Evolutionary conservation across 2,113 vertebrate species (phyloP).

Genomic region (Carlito syrichta): DNA sequence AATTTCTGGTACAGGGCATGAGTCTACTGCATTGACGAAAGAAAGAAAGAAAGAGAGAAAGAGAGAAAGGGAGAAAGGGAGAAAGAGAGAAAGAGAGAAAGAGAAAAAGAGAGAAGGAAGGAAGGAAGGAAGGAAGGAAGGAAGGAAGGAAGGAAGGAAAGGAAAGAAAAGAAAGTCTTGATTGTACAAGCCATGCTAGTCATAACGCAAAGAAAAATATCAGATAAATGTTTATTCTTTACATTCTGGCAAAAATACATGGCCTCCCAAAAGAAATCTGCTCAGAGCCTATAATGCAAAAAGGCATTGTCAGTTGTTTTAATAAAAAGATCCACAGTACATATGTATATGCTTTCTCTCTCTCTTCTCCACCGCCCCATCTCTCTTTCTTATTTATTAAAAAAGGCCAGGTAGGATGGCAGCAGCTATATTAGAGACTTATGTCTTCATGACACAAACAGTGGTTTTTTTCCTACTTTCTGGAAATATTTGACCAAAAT

Average conservation of each 20-base stretch:
- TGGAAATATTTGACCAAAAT: background rate
- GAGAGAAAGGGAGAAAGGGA: no score
- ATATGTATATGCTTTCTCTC: background rate
- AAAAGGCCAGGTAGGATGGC: background rate
- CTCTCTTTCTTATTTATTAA: background rate
- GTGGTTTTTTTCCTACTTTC: background rate
- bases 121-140: no score
- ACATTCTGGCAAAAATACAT: background rate
- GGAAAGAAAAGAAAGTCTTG: no score
- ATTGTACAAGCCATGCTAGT: background rate
- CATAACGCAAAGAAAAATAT: background rate
- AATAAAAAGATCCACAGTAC: background rate
- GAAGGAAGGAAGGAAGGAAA: no score
- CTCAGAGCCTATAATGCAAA: background rate
- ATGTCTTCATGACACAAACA: background rate
- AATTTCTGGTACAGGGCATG: background rate
- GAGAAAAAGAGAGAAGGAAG: no score
- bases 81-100: no score
- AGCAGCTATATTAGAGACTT: background rate
- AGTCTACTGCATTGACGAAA: no score
- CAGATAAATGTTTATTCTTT: background rate
- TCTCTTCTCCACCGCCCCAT: no score
- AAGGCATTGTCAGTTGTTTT: background rate
- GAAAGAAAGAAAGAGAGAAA: no score
- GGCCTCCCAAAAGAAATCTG: background rate